Conservation (phyloP, 1,140 invertebrate genomes). For the Drosophila nigromelanica region DNA sequence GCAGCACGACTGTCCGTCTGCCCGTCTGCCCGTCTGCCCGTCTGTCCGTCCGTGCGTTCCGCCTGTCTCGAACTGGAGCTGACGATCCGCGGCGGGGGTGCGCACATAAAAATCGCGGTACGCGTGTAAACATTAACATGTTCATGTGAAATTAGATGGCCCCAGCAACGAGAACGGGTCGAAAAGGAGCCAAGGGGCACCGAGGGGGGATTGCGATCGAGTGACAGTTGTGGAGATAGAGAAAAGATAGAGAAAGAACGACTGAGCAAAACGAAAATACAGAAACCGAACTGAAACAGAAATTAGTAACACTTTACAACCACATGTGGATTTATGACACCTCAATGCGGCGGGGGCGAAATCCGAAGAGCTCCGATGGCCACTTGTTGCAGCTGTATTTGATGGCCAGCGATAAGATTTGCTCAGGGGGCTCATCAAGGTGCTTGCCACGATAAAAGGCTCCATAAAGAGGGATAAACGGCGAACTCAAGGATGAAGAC, state of each 20-base stretch:
- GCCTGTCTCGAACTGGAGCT: conserved; percentile 21
- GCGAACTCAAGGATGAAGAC: neutral
- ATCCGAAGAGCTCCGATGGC: conserved; percentile 18
- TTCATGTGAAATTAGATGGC: conserved; percentile 76
- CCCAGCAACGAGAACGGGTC: conserved; percentile 22
- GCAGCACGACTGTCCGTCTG: conserved; percentile 27
- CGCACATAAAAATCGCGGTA: conserved; percentile 77
- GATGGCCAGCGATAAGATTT: conserved; percentile 27
- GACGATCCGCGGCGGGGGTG: conserved; percentile 51
- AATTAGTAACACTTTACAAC: conserved; percentile 75
- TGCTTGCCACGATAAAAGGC: neutral
- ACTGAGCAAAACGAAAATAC: conserved; percentile 14
- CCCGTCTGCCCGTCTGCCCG: conserved; percentile 22
- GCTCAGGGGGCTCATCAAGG: neutral
- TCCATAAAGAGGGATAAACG: neutral
- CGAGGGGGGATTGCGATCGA: conserved; percentile 9
- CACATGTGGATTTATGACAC: conserved; percentile 80
- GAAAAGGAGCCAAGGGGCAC: conserved; percentile 4
- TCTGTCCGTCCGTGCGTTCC: neutral
- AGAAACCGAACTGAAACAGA: conserved; percentile 48
- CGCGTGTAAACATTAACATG: conserved; percentile 82
- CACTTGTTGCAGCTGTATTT: conserved; percentile 77
- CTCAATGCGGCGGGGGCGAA: conserved; percentile 32
- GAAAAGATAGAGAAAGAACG: conserved; percentile 12
- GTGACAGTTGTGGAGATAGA: conserved; percentile 16